phyloP scores from a whole-genome alignment of 2,113 vertebrate species.

The Syngnathus floridae region DNA sequence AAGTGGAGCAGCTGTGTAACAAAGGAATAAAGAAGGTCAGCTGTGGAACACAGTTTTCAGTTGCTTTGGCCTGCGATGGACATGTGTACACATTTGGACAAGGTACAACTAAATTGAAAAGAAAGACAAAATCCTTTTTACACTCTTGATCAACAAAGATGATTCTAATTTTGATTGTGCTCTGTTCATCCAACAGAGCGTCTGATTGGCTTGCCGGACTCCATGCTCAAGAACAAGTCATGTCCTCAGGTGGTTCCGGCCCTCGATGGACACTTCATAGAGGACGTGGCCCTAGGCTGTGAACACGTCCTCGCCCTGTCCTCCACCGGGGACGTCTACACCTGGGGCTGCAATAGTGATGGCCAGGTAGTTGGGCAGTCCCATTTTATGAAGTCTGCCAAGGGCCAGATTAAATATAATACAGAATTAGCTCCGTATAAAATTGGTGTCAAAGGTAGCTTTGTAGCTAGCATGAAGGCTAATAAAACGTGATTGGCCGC shows the following conservation, averaged over 20 bases:
- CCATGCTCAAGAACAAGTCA: conserved; percentile 74
- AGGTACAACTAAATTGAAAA: conserved; percentile 52
- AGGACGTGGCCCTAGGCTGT: conserved; percentile 73
- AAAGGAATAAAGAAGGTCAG: conserved; percentile 73
- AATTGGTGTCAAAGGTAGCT: too few species aligned
- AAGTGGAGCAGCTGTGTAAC: conserved; percentile 75
- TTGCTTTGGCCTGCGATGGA: conserved; percentile 69
- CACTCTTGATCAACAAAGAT: too few species aligned
- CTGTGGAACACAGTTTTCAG: conserved; percentile 76
- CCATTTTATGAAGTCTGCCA: neutral
- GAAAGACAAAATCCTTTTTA: neutral
- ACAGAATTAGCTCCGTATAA: too few species aligned
- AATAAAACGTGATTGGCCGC: too few species aligned
- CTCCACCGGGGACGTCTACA: conserved; percentile 71
- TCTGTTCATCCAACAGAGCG: conserved; percentile 59
- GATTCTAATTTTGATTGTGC: too few species aligned
- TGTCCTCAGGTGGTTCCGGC: conserved; percentile 71
- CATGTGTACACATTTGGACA: conserved; percentile 76
- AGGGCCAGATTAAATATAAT: neutral
- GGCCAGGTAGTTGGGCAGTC: conserved; percentile 65
- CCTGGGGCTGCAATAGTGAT: conserved; percentile 77
- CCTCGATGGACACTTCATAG: conserved; percentile 70
- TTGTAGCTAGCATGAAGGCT: too few species aligned
- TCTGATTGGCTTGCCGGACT: conserved; percentile 73
- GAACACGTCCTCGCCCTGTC: conserved; percentile 72